Conservation (phyloP, 1,140 invertebrate species). For the Eriosoma lanigerum region DNA sequence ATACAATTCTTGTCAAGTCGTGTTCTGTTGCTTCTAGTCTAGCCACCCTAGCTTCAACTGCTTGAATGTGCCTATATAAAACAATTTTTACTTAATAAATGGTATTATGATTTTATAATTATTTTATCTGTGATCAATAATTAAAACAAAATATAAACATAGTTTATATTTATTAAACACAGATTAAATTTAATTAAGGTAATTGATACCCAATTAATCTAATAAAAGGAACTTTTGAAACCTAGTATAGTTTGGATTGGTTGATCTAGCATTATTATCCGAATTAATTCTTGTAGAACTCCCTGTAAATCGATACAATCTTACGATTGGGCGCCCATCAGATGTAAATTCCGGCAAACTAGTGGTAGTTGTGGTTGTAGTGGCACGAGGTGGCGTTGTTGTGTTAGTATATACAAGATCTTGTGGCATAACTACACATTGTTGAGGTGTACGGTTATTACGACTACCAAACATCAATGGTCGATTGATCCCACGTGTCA, state of each 20-base stretch:
- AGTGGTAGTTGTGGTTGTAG: conserved; percentile 60
- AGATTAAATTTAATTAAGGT: background rate
- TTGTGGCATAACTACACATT: conserved; percentile 53
- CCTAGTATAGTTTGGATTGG: conserved; percentile 26
- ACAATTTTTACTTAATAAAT: background rate
- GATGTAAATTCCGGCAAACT: conserved; percentile 73
- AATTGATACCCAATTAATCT: background rate
- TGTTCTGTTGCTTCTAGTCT: conserved; percentile 43
- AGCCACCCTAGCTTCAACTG: conserved; percentile 33
- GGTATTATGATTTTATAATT: background rate
- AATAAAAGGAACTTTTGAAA: conserved; percentile 37
- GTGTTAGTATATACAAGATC: conserved; percentile 57
- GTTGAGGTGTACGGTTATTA: conserved; percentile 49
- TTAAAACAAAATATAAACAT: background rate
- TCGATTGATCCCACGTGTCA: conserved; percentile 28
- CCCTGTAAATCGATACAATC: no score
- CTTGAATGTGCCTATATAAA: conserved; percentile 34
- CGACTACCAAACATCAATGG: conserved; percentile 40
- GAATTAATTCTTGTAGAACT: conserved; percentile 24
- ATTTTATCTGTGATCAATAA: conserved; percentile 1
- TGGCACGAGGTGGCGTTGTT: conserved; percentile 52
- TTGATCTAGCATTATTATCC: background rate
- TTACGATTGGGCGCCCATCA: conserved; percentile 62
- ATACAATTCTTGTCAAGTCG: conserved; percentile 33
- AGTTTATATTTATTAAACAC: background rate